Base-by-base conservation (phyloP, 2,797 vertebrate species). In the Morelia viridis region DNA sequence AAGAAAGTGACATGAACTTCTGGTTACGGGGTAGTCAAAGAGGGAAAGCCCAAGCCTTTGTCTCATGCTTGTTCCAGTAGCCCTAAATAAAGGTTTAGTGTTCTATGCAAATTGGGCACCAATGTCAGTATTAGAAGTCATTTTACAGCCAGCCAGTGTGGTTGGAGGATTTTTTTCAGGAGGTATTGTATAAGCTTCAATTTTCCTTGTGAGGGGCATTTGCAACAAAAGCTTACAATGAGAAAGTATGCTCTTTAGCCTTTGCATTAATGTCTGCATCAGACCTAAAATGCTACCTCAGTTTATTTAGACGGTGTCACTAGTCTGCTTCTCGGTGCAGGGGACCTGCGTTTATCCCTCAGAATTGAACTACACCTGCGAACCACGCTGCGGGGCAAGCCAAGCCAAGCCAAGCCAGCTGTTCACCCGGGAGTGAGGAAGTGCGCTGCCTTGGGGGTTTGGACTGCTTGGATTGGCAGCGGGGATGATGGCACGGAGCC, bases 401-500 rank as follows among this genome's bases (percentile, higher is more conserved):
- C 4, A 9, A 53, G 50, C 50, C 50, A 9, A 50, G 50, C 50
- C 5, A 0, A 28, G 53, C 11, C 13, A 19, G 15, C 7, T 35
- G 26, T 13, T 6, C 31, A 62, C 28, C 4, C 41, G 17, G 6
- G 26, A 12, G 50, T 4, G n/a, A 89, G 88, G 28, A 3, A 58
- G 5, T 13, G 22, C 26, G 26, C 84, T 28, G 28, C 53, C 24
- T 15, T 2, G 8, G 28, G 31, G 9, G 28, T 22, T 46, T 22
- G 7, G 56, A 19, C 50, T 22, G 26, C 2, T 62, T 24, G 10
- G 62, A 22, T 0, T 3, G 58, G 60, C 24, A 62, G 64, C 19
- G 35, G 22, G 3, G 11, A 31, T 0, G 11, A 31, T 0, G 5
- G 4, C 12, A 9, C 1, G 10, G 0, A 0, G 17, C 31, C 53